A percentile compares a stretch with the other conserved stretches of the same genome.
phyloP scores from a whole-genome alignment of 2,888 invertebrate genomes.

The Tenthredo notha region DNA sequence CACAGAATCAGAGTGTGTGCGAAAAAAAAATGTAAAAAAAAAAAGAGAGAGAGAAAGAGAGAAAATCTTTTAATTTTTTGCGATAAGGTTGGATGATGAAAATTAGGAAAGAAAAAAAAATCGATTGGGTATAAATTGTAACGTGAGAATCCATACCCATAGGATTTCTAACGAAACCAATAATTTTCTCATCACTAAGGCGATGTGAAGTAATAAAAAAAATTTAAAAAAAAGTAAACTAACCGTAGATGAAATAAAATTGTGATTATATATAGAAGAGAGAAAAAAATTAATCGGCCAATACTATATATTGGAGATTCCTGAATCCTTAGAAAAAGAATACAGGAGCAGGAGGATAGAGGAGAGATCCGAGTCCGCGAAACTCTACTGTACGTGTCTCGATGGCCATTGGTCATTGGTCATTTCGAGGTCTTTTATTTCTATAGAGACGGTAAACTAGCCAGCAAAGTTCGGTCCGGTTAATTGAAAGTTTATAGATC shows the following conservation, averaged over 20 bases:
- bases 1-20: background rate
- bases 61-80: background rate
- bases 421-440: conserved; percentile 38
- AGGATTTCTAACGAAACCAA: too few relatives aligned
- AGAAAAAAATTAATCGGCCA: background rate
- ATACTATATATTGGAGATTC: background rate
- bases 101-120: background rate
- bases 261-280: background rate
- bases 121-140: too few relatives aligned
- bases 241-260: background rate
- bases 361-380: background rate
- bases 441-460: conserved; percentile 25
- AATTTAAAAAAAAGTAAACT: too few relatives aligned
- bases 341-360: background rate
- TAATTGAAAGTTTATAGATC: conserved; percentile 53
- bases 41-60: background rate
- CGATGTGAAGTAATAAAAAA: too few relatives aligned
- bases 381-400: conserved; percentile 5
- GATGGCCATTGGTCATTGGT: conserved; percentile 25
- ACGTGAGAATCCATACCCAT: too few relatives aligned
- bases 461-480: background rate
- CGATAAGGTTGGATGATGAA: background rate
- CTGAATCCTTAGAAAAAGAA: background rate
- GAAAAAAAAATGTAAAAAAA: background rate
- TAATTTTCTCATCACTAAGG: too few relatives aligned